Conservation (phyloP, 2,888 invertebrate species). For the Sclerodermus sp. region DNA sequence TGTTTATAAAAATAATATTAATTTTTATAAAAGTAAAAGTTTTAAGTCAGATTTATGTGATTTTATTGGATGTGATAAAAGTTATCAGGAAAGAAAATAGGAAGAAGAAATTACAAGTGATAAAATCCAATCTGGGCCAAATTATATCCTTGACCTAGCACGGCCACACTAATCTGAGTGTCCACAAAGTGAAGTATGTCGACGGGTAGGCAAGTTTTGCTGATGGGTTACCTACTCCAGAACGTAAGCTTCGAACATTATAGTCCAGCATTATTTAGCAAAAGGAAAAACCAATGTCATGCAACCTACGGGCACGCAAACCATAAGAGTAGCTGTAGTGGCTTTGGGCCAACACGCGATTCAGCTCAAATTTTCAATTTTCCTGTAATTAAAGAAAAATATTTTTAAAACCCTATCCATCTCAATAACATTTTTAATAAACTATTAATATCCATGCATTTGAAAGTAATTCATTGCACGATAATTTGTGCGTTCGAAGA, state of each 20-base stretch:
- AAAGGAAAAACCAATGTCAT: constrained; percentile 31
- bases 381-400: no score
- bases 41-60: no score
- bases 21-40: no score
- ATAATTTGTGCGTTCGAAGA: no score
- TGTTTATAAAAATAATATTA: no score
- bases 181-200: constrained; percentile 20
- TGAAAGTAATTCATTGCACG: no score
- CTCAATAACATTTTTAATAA: no score
- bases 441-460: no score
- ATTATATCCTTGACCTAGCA: constrained; percentile 45
- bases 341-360: constrained; percentile 19
- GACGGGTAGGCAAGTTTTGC: constrained; percentile 29
- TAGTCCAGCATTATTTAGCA: constrained; percentile 21
- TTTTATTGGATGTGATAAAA: no score
- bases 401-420: no score
- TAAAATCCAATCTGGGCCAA: constrained; percentile 15
- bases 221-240: constrained; percentile 27
- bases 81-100: no score
- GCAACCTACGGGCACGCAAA: constrained; percentile 35
- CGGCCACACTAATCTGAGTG: constrained; percentile 24
- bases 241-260: constrained; percentile 12
- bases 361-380: constrained; percentile 6
- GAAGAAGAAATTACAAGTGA: no score
- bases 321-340: constrained; percentile 1